These are phyloP conservation scores for Cephonodes hylas DNA, from an alignment of 2,888 invertebrate genomes.

Conservation along the genomic window DNA sequence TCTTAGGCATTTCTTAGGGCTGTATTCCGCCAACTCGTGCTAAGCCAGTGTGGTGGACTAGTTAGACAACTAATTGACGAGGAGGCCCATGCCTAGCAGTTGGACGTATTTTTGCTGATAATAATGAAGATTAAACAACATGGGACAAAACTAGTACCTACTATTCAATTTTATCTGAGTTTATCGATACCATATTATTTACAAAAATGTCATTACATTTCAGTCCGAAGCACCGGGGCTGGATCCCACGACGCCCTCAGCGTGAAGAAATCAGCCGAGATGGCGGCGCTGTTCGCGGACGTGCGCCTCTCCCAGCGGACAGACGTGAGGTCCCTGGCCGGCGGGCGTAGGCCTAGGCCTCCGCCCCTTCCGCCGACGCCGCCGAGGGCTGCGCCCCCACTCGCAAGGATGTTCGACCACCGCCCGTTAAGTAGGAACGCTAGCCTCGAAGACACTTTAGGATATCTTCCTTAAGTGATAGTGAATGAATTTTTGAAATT, in stretches of 20 bases:
- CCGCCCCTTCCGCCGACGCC: slow-evolving; percentile 42
- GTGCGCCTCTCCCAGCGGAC: slow-evolving; percentile 86
- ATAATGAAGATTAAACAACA: too few relatives aligned
- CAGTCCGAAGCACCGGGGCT: slow-evolving; percentile 75
- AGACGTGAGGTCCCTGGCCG: slow-evolving; percentile 77
- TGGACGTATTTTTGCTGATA: too few relatives aligned
- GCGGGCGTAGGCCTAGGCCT: slow-evolving; percentile 25
- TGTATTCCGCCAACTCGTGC: too few relatives aligned
- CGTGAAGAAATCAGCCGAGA: slow-evolving; percentile 93
- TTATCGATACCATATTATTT: background rate
- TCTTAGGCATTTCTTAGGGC: too few relatives aligned
- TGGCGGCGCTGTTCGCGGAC: slow-evolving; percentile 92
- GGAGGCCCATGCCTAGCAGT: too few relatives aligned
- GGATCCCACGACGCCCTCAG: slow-evolving; percentile 87
- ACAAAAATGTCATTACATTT: slow-evolving; percentile 15
- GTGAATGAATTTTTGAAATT: background rate
- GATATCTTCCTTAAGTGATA: slow-evolving; percentile 79
- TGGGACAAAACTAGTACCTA: too few relatives aligned
- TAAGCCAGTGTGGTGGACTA: too few relatives aligned
- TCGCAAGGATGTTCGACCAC: slow-evolving; percentile 63
- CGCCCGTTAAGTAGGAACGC: slow-evolving; percentile 69
- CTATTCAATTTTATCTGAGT: too few relatives aligned
- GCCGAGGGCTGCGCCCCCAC: slow-evolving; percentile 38
- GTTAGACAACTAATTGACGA: too few relatives aligned
- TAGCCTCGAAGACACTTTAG: slow-evolving; percentile 83